Evolutionary conservation across 2,113 vertebrate species (phyloP).

Genomic region (Grammomys surdaster): DNA sequence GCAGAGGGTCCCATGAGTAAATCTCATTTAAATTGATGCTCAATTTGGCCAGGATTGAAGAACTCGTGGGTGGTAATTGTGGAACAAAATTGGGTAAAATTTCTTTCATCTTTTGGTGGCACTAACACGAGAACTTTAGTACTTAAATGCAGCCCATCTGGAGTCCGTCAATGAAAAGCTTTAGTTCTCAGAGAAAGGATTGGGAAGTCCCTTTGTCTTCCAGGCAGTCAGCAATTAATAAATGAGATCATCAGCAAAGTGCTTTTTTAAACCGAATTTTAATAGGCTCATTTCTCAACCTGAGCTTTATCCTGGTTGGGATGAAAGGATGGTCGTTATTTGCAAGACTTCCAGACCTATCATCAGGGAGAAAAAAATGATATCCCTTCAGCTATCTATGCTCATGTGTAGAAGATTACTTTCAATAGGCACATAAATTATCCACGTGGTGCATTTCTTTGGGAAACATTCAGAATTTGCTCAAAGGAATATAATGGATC

Average conservation of each 20-base stretch:
- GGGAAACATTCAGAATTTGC: constrained; percentile 21
- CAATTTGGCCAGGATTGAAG: constrained; percentile 74
- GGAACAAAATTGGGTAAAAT: constrained; percentile 70
- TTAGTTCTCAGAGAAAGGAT: constrained; percentile 68
- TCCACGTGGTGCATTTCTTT: constrained; percentile 58
- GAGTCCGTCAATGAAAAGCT: constrained; percentile 69
- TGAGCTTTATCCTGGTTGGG: neutral
- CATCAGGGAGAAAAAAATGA: constrained; percentile 16
- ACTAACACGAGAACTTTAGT: constrained; percentile 70
- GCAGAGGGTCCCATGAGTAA: constrained; percentile 40
- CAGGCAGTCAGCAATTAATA: constrained; percentile 72
- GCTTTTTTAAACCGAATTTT: constrained; percentile 68
- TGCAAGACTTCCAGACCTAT: constrained; percentile 61
- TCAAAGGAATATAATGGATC: constrained; percentile 6
- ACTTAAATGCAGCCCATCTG: constrained; percentile 65
- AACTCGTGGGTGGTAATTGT: constrained; percentile 64
- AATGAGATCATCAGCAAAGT: constrained; percentile 75
- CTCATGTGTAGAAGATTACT: constrained; percentile 70
- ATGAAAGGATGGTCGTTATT: constrained; percentile 43
- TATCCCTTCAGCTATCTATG: constrained; percentile 61
- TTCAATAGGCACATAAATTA: constrained; percentile 63
- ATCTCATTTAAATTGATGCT: constrained; percentile 79
- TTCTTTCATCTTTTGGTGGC: constrained; percentile 55
- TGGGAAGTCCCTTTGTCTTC: constrained; percentile 69
- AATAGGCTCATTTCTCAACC: constrained; percentile 69